These are phyloP conservation scores for Channa maculata DNA, from an alignment of 2,113 vertebrate species.

Conservation along the genomic window DNA sequence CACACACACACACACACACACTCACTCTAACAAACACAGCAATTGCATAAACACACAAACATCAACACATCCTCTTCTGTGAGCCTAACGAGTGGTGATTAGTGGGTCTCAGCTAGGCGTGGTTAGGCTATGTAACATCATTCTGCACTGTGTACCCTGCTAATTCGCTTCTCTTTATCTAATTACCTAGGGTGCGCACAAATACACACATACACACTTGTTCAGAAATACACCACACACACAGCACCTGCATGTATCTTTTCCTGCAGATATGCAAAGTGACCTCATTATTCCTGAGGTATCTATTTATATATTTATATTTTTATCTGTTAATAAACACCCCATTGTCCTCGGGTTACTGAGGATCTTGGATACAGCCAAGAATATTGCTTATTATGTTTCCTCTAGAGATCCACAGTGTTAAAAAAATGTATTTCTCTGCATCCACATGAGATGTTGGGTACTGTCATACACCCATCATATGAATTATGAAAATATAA, in stretches of 20 bases:
- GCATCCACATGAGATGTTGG: slow-evolving; percentile 8
- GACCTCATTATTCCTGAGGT: slow-evolving; percentile 75
- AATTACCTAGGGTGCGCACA: slow-evolving; percentile 87
- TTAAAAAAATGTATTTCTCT: slow-evolving; percentile 25
- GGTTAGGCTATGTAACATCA: slow-evolving; percentile 88
- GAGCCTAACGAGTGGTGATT: slow-evolving; percentile 92
- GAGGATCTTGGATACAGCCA: slow-evolving; percentile 45
- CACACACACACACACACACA: slow-evolving; percentile 26
- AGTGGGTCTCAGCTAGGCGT: slow-evolving; percentile 87
- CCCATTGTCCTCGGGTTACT: slow-evolving; percentile 58
- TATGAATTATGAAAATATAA: background rate
- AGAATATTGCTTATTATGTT: slow-evolving; percentile 50
- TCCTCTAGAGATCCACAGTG: slow-evolving; percentile 27
- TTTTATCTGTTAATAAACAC: slow-evolving; percentile 68
- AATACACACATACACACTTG: slow-evolving; percentile 67
- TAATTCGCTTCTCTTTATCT: slow-evolving; percentile 95
- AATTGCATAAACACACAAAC: slow-evolving; percentile 25
- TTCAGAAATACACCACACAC: slow-evolving; percentile 78
- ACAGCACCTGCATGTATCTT: slow-evolving; percentile 53
- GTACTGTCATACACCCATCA: slow-evolving; percentile 1
- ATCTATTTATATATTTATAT: slow-evolving; percentile 65
- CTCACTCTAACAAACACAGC: slow-evolving; percentile 33
- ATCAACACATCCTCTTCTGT: slow-evolving; percentile 39
- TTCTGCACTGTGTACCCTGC: slow-evolving; percentile 90
- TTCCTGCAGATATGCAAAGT: slow-evolving; percentile 71